phyloP scores from a whole-genome alignment of 2,888 invertebrate species.

The Caenorhabditis sinica region DNA sequence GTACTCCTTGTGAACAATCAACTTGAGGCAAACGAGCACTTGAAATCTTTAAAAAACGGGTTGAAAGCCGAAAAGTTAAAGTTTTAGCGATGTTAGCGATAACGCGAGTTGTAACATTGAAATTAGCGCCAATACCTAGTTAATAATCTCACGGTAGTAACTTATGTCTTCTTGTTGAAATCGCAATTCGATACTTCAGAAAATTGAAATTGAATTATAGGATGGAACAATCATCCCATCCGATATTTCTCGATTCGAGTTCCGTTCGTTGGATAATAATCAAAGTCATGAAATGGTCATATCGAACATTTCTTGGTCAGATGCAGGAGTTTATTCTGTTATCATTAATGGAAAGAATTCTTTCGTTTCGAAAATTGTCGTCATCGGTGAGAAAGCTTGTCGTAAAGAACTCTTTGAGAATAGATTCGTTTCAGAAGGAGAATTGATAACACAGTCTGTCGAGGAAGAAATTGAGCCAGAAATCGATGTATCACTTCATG shows the following conservation, averaged over 20 bases:
- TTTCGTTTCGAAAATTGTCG: constrained; percentile 76
- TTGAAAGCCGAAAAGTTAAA: no score
- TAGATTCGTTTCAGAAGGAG: constrained; percentile 55
- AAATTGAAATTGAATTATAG: constrained; percentile 18
- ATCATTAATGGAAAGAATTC: constrained; percentile 74
- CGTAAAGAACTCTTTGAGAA: not conserved
- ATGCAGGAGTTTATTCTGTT: constrained; percentile 77
- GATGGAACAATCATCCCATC: constrained; percentile 51
- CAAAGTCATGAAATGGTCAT: constrained; percentile 76
- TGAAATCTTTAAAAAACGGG: no score
- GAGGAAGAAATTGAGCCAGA: constrained; percentile 72
- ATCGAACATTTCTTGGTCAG: constrained; percentile 68
- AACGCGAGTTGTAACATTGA: no score
- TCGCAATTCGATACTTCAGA: no score
- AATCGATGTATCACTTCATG: constrained; percentile 69
- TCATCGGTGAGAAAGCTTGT: constrained; percentile 63
- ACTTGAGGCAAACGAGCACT: no score
- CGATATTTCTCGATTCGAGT: constrained; percentile 35
- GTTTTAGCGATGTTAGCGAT: no score
- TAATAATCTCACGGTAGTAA: no score
- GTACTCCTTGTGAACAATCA: no score
- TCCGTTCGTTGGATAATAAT: constrained; percentile 56
- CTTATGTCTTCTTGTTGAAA: no score
- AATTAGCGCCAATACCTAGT: no score
- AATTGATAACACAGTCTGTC: constrained; percentile 71